These are phyloP conservation scores for Leucopsar rothschildi DNA, from an alignment of 2,113 vertebrate genomes.

Conservation along the genomic window DNA sequence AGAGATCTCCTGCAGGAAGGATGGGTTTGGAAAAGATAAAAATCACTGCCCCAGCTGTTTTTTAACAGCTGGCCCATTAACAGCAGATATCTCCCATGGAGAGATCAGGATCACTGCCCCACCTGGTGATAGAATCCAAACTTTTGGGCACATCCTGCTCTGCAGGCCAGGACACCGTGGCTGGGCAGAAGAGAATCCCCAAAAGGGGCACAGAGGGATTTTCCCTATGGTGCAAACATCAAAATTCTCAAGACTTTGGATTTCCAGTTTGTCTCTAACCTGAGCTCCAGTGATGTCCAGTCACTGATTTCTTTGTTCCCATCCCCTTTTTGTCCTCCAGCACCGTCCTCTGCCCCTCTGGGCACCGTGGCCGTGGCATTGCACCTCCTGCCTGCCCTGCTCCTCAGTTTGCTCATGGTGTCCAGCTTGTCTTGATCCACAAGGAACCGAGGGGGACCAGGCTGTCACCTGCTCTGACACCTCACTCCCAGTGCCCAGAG, in stretches of 20 bases:
- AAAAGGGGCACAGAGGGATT: not conserved
- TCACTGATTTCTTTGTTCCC: not conserved
- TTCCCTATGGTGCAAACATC: no score
- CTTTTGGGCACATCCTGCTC: no score
- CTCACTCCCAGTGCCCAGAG: not conserved
- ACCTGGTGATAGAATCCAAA: no score
- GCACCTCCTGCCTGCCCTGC: conserved; percentile 28
- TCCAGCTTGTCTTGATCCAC: not conserved
- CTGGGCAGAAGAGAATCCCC: not conserved
- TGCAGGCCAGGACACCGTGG: no score
- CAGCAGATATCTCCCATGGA: no score
- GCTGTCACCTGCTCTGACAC: not conserved
- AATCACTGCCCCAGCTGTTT: no score
- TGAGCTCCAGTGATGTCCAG: rapidly evolving
- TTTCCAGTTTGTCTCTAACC: no score
- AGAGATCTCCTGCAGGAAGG: no score
- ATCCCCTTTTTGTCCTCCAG: not conserved
- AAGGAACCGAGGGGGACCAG: not conserved
- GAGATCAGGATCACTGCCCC: no score
- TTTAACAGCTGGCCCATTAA: no score
- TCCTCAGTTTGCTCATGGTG: not conserved
- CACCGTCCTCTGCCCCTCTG: not conserved
- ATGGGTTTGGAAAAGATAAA: no score
- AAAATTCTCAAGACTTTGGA: no score
- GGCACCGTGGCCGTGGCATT: rapidly evolving